phyloP scores from a whole-genome alignment of 2,888 invertebrate species.

The Eristalis arbustorum region DNA sequence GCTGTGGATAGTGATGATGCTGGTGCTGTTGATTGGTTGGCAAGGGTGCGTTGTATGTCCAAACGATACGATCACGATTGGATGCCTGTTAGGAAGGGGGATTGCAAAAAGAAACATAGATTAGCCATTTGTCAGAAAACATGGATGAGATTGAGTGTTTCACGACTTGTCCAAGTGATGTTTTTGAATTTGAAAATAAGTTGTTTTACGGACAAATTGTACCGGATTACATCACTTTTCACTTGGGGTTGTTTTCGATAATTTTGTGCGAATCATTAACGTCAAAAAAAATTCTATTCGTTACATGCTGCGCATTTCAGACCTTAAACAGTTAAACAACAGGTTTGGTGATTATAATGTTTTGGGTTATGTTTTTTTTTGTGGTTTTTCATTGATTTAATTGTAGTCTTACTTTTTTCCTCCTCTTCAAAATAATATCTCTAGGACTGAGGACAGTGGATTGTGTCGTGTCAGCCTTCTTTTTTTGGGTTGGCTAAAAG shows the following conservation, averaged over 20 bases:
- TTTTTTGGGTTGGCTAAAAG: conserved; percentile 70
- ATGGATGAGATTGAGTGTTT: neutral
- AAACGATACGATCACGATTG: conserved; percentile 86
- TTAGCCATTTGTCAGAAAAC: neutral
- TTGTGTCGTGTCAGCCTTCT: conserved; percentile 71
- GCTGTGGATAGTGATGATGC: conserved; percentile 81
- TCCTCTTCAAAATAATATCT: conserved; percentile 74
- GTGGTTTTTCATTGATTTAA: conserved; percentile 9
- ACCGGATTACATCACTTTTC: neutral
- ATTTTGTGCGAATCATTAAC: conserved; percentile 58
- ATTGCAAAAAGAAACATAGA: conserved; percentile 1
- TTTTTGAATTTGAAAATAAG: conserved; percentile 9
- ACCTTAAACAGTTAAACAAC: conserved; percentile 18
- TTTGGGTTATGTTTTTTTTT: neutral
- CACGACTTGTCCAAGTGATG: conserved; percentile 38
- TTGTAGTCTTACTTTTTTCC: conserved; percentile 73
- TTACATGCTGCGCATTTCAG: conserved; percentile 57
- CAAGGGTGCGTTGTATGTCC: conserved; percentile 94
- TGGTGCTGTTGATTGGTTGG: conserved; percentile 75
- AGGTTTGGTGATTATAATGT: neutral
- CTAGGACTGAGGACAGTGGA: conserved; percentile 72
- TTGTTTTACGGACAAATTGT: neutral
- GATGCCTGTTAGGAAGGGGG: conserved; percentile 75
- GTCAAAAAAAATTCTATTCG: conserved; percentile 34
- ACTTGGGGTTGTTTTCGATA: neutral